phyloP scores from a whole-genome alignment of 2,888 invertebrate genomes.

The Corbicula japonica region DNA sequence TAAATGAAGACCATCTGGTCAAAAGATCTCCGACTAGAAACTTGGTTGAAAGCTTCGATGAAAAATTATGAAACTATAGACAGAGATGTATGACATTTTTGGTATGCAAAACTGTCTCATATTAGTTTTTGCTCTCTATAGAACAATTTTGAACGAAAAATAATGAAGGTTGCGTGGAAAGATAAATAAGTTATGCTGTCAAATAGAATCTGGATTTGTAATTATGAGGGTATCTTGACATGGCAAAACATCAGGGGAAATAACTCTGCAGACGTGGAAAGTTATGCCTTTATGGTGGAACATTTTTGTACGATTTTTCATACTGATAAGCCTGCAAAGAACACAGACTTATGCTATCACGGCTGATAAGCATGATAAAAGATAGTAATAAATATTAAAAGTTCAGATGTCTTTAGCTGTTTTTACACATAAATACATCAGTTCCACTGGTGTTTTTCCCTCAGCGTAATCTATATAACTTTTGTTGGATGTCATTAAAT shows the following conservation, averaged over 20 bases:
- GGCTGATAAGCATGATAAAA: constrained; percentile 42
- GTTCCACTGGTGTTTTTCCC: constrained; percentile 26
- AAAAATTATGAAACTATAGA: constrained; percentile 62
- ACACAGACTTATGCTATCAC: constrained; percentile 45
- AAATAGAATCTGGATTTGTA: constrained; percentile 43
- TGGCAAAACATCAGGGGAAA: constrained; percentile 49
- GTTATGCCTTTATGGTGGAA: constrained; percentile 59
- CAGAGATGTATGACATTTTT: constrained; percentile 58
- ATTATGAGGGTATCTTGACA: constrained; percentile 58
- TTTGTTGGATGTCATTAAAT: constrained; percentile 33
- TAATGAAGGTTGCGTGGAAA: constrained; percentile 62
- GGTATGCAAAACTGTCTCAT: constrained; percentile 39
- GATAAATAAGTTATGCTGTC: constrained; percentile 65
- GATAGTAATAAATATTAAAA: constrained; percentile 51
- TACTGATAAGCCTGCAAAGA: constrained; percentile 30
- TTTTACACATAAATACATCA: constrained; percentile 45
- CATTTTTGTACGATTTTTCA: constrained; percentile 37
- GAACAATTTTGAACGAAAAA: constrained; percentile 68
- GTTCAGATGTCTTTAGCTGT: constrained; percentile 45
- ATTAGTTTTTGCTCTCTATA: constrained; percentile 53
- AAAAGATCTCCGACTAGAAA: constrained; percentile 50
- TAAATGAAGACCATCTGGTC: constrained; percentile 60
- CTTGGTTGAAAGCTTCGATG: constrained; percentile 41
- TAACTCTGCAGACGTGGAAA: constrained; percentile 53
- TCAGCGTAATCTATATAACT: constrained; percentile 29